Percentiles rank a stretch among this genome's conserved stretches.
phyloP scores from a whole-genome alignment of 2,113 vertebrate genomes.

The Saccopteryx bilineata region DNA sequence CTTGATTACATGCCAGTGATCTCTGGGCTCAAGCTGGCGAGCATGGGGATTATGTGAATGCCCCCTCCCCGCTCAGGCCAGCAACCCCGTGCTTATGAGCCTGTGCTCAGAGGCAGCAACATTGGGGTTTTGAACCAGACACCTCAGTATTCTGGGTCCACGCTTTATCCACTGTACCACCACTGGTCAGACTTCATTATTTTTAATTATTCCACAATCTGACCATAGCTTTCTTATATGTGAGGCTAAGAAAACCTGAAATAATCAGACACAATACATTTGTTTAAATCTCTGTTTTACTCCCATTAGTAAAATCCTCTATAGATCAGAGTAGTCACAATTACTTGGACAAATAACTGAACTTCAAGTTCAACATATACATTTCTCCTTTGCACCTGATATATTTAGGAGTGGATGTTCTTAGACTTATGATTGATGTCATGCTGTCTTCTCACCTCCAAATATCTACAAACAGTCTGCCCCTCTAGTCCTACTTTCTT shows the following conservation, averaged over 20 bases:
- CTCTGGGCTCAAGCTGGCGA: too few relatives aligned
- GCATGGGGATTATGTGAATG: too few relatives aligned
- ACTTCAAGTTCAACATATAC: neutral
- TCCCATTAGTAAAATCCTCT: neutral
- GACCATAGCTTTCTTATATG: neutral
- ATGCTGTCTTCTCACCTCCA: neutral
- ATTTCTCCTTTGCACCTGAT: neutral
- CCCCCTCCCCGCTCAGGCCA: too few relatives aligned
- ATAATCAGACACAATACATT: neutral
- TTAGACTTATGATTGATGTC: neutral
- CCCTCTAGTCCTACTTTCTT: neutral
- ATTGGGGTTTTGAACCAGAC: too few relatives aligned
- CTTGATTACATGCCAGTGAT: too few relatives aligned
- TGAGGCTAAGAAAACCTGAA: neutral
- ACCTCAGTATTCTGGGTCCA: too few relatives aligned
- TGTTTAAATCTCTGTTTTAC: slow-evolving; percentile 14
- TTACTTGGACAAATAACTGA: neutral
- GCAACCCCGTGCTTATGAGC: too few relatives aligned
- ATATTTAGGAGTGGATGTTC: neutral
- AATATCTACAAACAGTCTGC: neutral
- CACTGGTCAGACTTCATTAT: neutral
- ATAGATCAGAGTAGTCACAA: neutral
- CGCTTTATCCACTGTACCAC: too few relatives aligned
- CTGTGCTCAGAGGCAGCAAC: too few relatives aligned
- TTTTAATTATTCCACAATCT: neutral